Evolutionary conservation across 2,797 vertebrate genomes (phyloP), one percentile per base, ranked within the genome.

Genomic region (Onychomys torridus): DNA sequence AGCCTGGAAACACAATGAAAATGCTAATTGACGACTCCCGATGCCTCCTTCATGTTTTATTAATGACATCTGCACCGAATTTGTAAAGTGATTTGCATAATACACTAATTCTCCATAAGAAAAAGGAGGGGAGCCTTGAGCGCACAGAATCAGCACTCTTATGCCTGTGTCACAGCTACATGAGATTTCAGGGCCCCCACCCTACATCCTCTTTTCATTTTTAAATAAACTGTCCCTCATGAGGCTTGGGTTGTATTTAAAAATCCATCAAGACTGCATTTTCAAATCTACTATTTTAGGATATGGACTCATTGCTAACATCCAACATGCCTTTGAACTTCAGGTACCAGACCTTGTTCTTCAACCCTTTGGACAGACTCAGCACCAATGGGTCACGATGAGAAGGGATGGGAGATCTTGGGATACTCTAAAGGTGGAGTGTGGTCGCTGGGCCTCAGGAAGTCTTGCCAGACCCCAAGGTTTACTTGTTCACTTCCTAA

Each of bases 11-110:
- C 83, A 97, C 95, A 96, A 95, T 93, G 94, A 77, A 96, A 97
- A 97, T 96, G 96, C 78, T 96, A 97, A 97, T 93, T 85, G 89
- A 37, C 13, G 21, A 89, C 90, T 93, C 86, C 86, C 63, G 75
- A 96, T 78, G 49, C 65, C 23, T 12, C 94, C 92, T 94, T 96
- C 95, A 96, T 97, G 97, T 97, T 98, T 98, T 97, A 98, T 98
- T 98, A 98, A 97, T 97, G 96, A 96, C 71, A 94, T 95, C 94
- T 96, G 94, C 5, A 37, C 93, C 93, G 85, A 94, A 96, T 97
- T 93, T 97, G 96, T 92, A 91, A 93, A 81, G 92, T 94, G 85
- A 96, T 97, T 97, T 98, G 65, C 97, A 98, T 98, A 96, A 96
- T 96, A 96, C 86, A 91, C 86, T 98, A 97, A 97, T 97, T 97